A percentile compares a stretch with the other conserved stretches of the same genome.
Evolutionary conservation across 1,140 invertebrate species (phyloP).

Genomic region (Drosophila virilis): DNA sequence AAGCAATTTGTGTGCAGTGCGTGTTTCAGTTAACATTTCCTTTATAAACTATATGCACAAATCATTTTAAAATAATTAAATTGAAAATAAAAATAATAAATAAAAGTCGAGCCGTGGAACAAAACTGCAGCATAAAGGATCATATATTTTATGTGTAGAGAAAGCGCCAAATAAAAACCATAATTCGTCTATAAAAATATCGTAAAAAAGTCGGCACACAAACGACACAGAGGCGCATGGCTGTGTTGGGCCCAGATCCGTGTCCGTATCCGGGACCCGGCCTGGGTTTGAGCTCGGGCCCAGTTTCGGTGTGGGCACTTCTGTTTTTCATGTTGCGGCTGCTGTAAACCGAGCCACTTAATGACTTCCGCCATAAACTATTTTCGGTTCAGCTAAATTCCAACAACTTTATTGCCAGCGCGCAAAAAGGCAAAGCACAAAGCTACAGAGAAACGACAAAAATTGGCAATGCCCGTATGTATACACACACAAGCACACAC

Average conservation of each 20-base stretch:
- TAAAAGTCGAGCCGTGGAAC: slow-evolving; percentile 19
- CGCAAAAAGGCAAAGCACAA: slow-evolving; percentile 41
- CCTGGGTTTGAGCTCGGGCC: slow-evolving; percentile 8
- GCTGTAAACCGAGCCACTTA: slow-evolving; percentile 83
- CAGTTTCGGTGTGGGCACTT: slow-evolving; percentile 66
- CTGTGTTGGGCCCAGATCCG: slow-evolving; percentile 1
- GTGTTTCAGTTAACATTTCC: slow-evolving; percentile 48
- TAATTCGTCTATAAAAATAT: slow-evolving; percentile 83
- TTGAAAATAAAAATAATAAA: slow-evolving; percentile 44
- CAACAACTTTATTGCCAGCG: slow-evolving; percentile 79
- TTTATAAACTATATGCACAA: slow-evolving; percentile 48
- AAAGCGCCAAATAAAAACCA: slow-evolving; percentile 79
- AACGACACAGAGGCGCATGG: slow-evolving; percentile 12
- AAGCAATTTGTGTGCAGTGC: slow-evolving; percentile 63
- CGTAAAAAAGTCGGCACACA: slow-evolving; percentile 70
- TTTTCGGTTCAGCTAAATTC: slow-evolving; percentile 83
- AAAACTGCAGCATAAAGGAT: slow-evolving; percentile 61
- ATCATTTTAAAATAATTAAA: slow-evolving; percentile 82
- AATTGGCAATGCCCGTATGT: slow-evolving; percentile 58
- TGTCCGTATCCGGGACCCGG: not conserved
- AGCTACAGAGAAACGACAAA: slow-evolving; percentile 69
- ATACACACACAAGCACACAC: slow-evolving; percentile 20
- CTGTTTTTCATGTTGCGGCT: slow-evolving; percentile 82
- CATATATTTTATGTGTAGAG: slow-evolving; percentile 32
- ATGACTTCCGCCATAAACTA: slow-evolving; percentile 83